phyloP scores from a whole-genome alignment of 2,797 vertebrate species.

The Falco columbarius region DNA sequence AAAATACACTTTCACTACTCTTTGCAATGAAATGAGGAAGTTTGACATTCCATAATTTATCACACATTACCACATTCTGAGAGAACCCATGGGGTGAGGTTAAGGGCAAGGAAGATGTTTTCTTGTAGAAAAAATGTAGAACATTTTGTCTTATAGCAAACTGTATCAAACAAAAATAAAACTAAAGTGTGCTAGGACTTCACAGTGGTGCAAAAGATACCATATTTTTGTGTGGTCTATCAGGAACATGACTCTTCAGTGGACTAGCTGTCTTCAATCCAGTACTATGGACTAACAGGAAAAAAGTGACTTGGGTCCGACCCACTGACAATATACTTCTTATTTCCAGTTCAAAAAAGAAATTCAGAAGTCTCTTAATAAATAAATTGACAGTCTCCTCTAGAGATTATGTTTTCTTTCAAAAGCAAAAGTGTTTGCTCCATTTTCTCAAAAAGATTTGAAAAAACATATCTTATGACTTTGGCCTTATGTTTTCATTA shows the following conservation, averaged over 20 bases:
- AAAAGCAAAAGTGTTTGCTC: not conserved
- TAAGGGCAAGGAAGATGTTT: not conserved
- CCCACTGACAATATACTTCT: not conserved
- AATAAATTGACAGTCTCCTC: not conserved
- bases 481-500: not conserved
- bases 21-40: constrained; percentile 4
- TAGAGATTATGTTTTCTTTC: not conserved
- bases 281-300: not conserved
- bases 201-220: not conserved
- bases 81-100: not conserved
- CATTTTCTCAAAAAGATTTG: not conserved
- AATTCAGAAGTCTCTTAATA: not conserved
- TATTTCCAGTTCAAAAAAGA: not conserved
- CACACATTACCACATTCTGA: not conserved
- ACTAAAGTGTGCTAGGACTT: not conserved
- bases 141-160: not conserved
- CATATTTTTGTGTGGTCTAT: not conserved
- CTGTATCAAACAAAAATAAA: not conserved
- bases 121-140: not conserved
- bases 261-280: not conserved
- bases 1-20: not conserved
- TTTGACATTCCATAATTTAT: not conserved
- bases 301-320: not conserved
- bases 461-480: not conserved
- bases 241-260: not conserved